Evolutionary conservation across 2,888 invertebrate genomes (phyloP), one percentile per base, ranked within the genome.

Genomic region (Drosophila neonasuta): DNA sequence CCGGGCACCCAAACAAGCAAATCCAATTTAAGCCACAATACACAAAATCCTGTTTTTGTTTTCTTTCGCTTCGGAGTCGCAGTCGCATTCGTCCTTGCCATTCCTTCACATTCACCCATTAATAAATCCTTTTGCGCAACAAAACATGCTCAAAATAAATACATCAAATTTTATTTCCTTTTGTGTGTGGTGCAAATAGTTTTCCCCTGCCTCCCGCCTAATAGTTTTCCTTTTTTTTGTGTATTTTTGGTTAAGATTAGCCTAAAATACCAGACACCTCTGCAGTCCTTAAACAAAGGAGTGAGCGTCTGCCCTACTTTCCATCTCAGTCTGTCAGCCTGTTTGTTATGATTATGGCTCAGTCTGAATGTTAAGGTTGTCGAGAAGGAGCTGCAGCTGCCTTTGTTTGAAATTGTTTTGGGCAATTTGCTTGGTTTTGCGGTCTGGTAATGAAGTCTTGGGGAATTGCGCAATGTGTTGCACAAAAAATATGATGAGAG

Each of bases 21-120:
- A 88, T 87, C 86, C 88, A 87, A 88, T 88, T 87, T 72, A 50
- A 68, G 65, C 62, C 67, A 86, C 81, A 88, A 88, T 72, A 66
- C 75, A 75, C 70, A 81, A 87, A 85, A 15, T 87, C 86, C 79
- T 74, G 68, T 74, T 80, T 84, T 86, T 87, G 80, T 83, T 85
- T 81, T 62, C 41, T 60, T 48, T 30, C 7, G 24, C 24, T 29
- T 36, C 34, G 29, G 15, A 13, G 59, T 46, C 41, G 44, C 46
- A 48, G 24, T 36, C 36, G n/a, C 24, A 24, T 24, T 11, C 32
- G 49, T 17, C 46, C 5, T 36, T n/a, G 36, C 46, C 15, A 45
- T 58, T 39, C 42, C 54, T 63, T 42, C 57, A 50, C 49, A 60
- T 68, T 5, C 24, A 24, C n/a, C 50, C 75, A 72, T 77, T 75